These are phyloP conservation scores for Oxyruncus cristatus DNA, from an alignment of 2,113 vertebrate genomes.

Conservation along the genomic window DNA sequence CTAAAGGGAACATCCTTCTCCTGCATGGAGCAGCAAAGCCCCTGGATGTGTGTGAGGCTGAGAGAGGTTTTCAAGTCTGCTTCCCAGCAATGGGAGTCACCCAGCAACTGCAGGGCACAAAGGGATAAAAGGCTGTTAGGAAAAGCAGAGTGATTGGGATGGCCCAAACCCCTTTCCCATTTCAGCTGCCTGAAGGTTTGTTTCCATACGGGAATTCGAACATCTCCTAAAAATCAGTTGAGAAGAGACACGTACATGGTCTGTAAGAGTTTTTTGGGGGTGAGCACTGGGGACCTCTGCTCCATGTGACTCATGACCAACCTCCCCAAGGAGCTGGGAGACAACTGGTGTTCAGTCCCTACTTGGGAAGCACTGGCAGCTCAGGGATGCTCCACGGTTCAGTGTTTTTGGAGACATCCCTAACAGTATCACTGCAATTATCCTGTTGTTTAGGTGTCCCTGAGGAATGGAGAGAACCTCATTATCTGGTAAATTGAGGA, in stretches of 20 bases:
- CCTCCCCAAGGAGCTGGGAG: background rate
- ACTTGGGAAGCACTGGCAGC: background rate
- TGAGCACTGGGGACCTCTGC: background rate
- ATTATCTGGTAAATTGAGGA: background rate
- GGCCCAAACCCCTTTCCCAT: background rate
- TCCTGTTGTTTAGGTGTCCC: background rate
- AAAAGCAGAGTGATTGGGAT: background rate
- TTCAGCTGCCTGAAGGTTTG: background rate
- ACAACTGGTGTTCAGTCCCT: background rate
- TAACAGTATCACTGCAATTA: background rate
- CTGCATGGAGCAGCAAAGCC: background rate
- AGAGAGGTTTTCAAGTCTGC: background rate
- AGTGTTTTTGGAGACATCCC: background rate
- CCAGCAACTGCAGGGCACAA: background rate
- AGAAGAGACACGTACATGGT: background rate
- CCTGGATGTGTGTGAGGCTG: background rate
- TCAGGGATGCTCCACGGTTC: background rate
- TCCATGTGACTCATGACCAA: background rate
- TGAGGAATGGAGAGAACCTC: background rate
- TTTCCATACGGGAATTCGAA: background rate
- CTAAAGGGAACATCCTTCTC: background rate
- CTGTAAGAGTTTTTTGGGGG: rapidly evolving
- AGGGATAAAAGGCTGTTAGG: background rate
- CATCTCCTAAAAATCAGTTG: background rate
- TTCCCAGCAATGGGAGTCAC: background rate